Base-by-base conservation (phyloP, 2,888 invertebrate genomes). In the Volucella inflata region DNA sequence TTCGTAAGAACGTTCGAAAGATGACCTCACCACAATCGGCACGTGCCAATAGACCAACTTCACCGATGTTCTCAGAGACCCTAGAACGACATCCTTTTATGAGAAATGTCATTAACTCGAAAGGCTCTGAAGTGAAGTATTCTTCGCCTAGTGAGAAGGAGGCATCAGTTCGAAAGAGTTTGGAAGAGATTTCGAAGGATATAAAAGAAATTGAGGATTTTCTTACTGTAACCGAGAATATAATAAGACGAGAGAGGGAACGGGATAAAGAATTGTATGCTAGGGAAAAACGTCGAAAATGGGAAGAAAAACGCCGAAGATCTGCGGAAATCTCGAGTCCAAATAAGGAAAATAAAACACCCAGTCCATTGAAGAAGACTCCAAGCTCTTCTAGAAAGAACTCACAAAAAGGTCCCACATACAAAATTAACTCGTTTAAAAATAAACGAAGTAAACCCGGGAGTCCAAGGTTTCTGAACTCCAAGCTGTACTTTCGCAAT, bases 161-260 rank as follows among this genome's bases (percentile, higher is more conserved):
- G 82, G 90, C 90, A 0, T 89, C 90, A 16, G 90, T 92, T 11
- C 89, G 92, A 0, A 90, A 90, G 17, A 92, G 92, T 87, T 88
- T 92, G 48, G 92, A 92, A 72, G 92, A 92, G 87, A 92, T 92
- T 44, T 91, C 91, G 46, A 91, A 91, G 75, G 92, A 92, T 55
- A 90, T 92, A 10, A 90, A 91, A 67, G 92, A 92, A 87, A 92
- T 92, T 30, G 92, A 92, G 72, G 91, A 92, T 77, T 92, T 92
- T 70, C 88, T 92, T 3, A 91, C 90, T 9, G 91, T 91, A 21
- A 91, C 91, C 0, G 92, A 92, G 82, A 90, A 91, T 79, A 87
- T 92, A 17, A 88, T 92, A 71, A 89, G 90, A 9, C 87, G 88
- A 2, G 92, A 92, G 71, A 89, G 89, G 71, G 90, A 91, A 81